Conservation (phyloP, 1,140 invertebrate species). For the Bradysia coprophila region DNA sequence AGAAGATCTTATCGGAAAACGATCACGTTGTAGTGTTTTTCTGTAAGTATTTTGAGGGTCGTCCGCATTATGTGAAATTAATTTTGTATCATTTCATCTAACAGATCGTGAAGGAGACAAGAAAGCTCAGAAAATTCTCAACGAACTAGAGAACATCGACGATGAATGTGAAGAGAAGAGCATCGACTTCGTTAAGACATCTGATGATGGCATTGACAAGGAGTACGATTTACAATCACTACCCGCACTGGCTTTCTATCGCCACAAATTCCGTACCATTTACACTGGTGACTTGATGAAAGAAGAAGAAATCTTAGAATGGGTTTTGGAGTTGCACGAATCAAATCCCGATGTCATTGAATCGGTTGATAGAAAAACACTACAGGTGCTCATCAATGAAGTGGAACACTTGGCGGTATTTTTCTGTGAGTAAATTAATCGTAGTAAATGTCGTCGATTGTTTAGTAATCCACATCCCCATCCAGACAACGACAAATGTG, state of each 20-base stretch:
- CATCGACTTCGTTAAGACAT: conserved; percentile 86
- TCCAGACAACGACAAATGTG: conserved; percentile 66
- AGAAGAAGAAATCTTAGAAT: conserved; percentile 76
- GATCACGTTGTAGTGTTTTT: conserved; percentile 83
- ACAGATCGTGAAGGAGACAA: conserved; percentile 77
- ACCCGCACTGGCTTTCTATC: conserved; percentile 75
- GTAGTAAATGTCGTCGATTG: neutral
- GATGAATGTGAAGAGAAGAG: conserved; percentile 84
- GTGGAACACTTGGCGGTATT: conserved; percentile 83
- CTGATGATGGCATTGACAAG: conserved; percentile 70
- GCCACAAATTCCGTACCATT: conserved; percentile 77
- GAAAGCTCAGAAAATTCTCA: conserved; percentile 73
- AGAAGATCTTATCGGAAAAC: conserved; percentile 74
- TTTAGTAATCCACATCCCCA: conserved; percentile 4
- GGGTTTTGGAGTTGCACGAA: conserved; percentile 72
- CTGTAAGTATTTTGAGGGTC: conserved; percentile 41
- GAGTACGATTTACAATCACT: conserved; percentile 73
- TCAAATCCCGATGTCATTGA: conserved; percentile 78
- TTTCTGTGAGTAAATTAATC: conserved; percentile 53
- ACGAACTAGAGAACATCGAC: conserved; percentile 85
- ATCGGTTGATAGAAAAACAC: conserved; percentile 74
- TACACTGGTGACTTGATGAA: conserved; percentile 77
- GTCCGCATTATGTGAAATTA: neutral
- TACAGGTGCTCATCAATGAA: conserved; percentile 74
- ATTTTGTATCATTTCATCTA: conserved; percentile 11